phyloP scores from a whole-genome alignment of 2,113 vertebrate genomes.

The Sialia sialis region DNA sequence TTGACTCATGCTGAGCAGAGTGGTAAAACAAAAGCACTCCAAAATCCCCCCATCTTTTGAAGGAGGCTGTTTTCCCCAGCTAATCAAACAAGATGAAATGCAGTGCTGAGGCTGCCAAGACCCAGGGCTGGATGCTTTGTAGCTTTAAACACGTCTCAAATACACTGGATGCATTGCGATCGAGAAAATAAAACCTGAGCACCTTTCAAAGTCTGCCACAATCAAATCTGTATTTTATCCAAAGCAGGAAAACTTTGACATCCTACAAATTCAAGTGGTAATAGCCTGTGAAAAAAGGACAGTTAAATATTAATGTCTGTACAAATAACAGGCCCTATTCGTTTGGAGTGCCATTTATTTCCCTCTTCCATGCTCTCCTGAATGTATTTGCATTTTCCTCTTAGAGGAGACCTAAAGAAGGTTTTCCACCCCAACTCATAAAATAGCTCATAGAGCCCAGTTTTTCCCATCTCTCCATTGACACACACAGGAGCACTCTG shows the following conservation, averaged over 20 bases:
- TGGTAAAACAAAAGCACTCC: background rate
- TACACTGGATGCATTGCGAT: background rate
- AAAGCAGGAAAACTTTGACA: background rate
- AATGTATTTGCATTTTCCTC: background rate
- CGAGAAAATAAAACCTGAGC: background rate
- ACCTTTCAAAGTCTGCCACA: background rate
- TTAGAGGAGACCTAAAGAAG: background rate
- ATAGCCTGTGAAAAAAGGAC: constrained; percentile 50
- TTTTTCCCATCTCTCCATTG: rapidly evolving
- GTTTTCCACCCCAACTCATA: background rate
- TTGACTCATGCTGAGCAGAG: background rate
- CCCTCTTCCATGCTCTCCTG: background rate
- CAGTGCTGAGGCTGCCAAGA: background rate
- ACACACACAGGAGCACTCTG: rapidly evolving
- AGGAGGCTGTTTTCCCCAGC: background rate
- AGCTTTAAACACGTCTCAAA: background rate
- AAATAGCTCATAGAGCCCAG: background rate
- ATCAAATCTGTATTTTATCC: background rate
- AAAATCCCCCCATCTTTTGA: background rate
- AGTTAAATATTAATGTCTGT: constrained; percentile 63
- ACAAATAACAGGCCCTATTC: constrained; percentile 32
- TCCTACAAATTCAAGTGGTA: constrained; percentile 24
- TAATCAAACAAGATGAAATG: background rate
- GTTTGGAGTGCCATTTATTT: constrained; percentile 12
- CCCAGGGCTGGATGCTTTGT: background rate